Evolutionary conservation across 2,888 invertebrate genomes (phyloP).

Genomic region (Chrysolina americana): DNA sequence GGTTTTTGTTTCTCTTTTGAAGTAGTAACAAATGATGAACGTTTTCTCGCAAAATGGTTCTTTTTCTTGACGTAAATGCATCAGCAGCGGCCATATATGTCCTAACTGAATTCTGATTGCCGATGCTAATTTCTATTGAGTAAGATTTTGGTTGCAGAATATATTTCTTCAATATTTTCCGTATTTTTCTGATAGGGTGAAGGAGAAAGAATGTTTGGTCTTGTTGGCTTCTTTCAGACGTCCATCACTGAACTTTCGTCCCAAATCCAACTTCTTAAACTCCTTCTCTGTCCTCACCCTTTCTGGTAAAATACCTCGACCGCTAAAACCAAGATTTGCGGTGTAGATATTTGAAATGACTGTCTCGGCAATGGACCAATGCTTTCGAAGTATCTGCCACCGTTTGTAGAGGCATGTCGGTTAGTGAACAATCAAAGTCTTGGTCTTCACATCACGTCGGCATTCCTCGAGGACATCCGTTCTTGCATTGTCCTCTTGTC

Average conservation of each 20-base stretch:
- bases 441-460: conserved; percentile 62
- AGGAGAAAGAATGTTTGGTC: too few species aligned
- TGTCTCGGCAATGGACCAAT: conserved; percentile 33
- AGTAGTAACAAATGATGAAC: too few species aligned
- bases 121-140: too few species aligned
- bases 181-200: too few species aligned
- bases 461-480: conserved; percentile 59
- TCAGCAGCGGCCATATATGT: too few species aligned
- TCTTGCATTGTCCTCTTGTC: conserved; percentile 65
- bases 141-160: too few species aligned
- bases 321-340: conserved; percentile 40
- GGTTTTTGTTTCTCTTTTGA: too few species aligned
- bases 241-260: neutral
- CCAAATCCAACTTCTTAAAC: neutral
- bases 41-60: too few species aligned
- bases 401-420: conserved; percentile 46
- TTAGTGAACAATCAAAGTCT: conserved; percentile 50
- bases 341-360: conserved; percentile 43
- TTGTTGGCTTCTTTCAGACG: neutral
- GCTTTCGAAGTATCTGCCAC: conserved; percentile 47
- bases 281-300: neutral
- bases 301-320: conserved; percentile 31
- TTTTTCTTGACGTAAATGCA: too few species aligned
- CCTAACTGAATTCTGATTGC: too few species aligned
- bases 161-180: too few species aligned